Evolutionary conservation across 92 coral and sea anemone species (phyloP).

Genomic region (Scolanthus callimorphus): DNA sequence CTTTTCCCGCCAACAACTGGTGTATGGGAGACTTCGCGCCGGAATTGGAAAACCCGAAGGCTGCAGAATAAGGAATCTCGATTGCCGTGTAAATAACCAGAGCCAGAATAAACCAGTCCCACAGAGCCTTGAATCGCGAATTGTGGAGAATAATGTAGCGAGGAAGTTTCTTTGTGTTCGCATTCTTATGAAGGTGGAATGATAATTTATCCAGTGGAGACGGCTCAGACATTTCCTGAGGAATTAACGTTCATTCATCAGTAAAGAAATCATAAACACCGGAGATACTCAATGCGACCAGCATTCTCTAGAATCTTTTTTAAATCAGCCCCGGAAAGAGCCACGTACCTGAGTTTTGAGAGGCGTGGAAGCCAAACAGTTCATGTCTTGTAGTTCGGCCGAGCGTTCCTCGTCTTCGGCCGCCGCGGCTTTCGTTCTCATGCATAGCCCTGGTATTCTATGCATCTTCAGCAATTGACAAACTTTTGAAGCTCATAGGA

Average conservation of each 20-base stretch:
- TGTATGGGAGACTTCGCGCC: slow-evolving; percentile 10
- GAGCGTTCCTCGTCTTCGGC: too few relatives aligned
- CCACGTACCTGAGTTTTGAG: too few relatives aligned
- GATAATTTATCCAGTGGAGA: slow-evolving; percentile 27
- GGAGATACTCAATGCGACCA: too few relatives aligned
- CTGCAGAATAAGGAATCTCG: slow-evolving; percentile 75
- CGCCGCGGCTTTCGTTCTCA: too few relatives aligned
- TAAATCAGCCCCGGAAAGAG: too few relatives aligned
- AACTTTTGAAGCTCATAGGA: too few relatives aligned
- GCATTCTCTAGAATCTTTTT: too few relatives aligned
- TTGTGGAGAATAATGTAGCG: slow-evolving; percentile 75
- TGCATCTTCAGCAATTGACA: too few relatives aligned
- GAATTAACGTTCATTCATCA: background rate
- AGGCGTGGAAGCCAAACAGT: too few relatives aligned
- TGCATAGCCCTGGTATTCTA: too few relatives aligned
- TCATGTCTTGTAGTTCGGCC: too few relatives aligned
- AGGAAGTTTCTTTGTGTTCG: slow-evolving; percentile 27
- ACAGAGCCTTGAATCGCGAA: slow-evolving; percentile 72
- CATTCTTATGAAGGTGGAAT: slow-evolving; percentile 17
- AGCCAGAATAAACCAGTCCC: slow-evolving; percentile 88
- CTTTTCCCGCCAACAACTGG: slow-evolving; percentile 16
- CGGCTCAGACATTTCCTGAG: slow-evolving; percentile 42
- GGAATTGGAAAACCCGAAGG: slow-evolving; percentile 40
- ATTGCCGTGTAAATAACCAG: slow-evolving; percentile 88
- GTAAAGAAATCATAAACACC: too few relatives aligned